phyloP scores from a whole-genome alignment of 2,113 vertebrate species.

The Alligator mississippiensis region DNA sequence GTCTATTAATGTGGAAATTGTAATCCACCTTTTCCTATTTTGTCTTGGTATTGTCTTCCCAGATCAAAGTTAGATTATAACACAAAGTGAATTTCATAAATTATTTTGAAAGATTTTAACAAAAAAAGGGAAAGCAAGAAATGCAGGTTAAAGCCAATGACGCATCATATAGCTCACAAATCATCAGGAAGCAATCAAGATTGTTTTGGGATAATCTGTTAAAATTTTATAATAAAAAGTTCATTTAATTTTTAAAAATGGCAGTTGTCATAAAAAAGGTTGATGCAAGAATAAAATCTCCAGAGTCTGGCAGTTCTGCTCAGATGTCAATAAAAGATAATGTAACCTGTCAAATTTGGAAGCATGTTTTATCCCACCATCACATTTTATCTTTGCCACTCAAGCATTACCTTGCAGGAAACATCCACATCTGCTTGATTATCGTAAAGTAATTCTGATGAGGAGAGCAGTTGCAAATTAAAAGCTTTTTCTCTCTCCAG shows the following conservation, averaged over 20 bases:
- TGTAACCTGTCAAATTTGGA: constrained; percentile 73
- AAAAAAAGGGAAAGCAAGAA: neutral
- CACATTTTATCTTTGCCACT: constrained; percentile 61
- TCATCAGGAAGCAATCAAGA: constrained; percentile 47
- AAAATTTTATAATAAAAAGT: constrained; percentile 63
- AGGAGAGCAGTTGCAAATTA: constrained; percentile 72
- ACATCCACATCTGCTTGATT: constrained; percentile 73
- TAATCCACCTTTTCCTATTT: constrained; percentile 66
- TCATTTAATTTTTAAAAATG: constrained; percentile 68
- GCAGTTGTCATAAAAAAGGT: constrained; percentile 59
- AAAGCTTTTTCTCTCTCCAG: constrained; percentile 29
- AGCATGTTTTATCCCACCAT: constrained; percentile 61
- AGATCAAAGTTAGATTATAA: constrained; percentile 64
- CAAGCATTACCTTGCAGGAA: constrained; percentile 66
- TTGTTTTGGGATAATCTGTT: constrained; percentile 44
- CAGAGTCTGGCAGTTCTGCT: constrained; percentile 61
- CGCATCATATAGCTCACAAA: constrained; percentile 15
- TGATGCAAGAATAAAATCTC: constrained; percentile 66
- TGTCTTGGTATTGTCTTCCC: constrained; percentile 28
- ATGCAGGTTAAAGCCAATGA: constrained; percentile 38
- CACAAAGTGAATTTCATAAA: constrained; percentile 62
- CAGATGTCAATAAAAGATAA: constrained; percentile 71
- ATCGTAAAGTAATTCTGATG: constrained; percentile 69
- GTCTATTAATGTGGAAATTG: constrained; percentile 54
- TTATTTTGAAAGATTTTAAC: constrained; percentile 53